These are phyloP conservation scores for Troglohyphantes excavatus DNA, from an alignment of 2,888 invertebrate species.

Conservation along the genomic window DNA sequence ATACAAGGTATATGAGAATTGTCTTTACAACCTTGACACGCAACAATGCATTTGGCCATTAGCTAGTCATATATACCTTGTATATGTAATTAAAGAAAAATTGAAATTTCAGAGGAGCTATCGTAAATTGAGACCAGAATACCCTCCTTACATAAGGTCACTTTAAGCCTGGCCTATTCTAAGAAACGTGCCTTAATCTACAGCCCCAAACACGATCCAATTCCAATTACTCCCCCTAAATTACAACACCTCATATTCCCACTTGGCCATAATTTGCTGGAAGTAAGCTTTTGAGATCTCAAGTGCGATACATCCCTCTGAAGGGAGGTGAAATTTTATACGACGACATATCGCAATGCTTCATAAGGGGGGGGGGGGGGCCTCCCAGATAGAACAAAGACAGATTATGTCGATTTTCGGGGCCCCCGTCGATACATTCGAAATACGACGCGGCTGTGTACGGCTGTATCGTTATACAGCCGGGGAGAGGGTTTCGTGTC, in stretches of 20 bases:
- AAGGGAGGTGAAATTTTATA: slow-evolving; percentile 25
- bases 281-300: neutral
- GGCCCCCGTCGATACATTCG: slow-evolving; percentile 52
- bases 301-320: neutral
- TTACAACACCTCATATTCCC: slow-evolving; percentile 17
- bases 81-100: too few relatives aligned
- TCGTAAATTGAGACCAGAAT: too few relatives aligned
- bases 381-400: neutral
- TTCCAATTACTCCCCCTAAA: slow-evolving; percentile 33
- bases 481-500: slow-evolving; percentile 47
- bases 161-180: neutral
- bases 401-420: neutral
- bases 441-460: slow-evolving; percentile 74
- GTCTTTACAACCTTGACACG: too few relatives aligned
- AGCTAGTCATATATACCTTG: too few relatives aligned
- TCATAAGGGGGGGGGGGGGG: neutral
- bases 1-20: too few relatives aligned
- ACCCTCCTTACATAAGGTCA: too few relatives aligned
- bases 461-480: slow-evolving; percentile 58
- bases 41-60: too few relatives aligned
- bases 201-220: neutral
- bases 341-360: slow-evolving; percentile 36
- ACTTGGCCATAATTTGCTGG: slow-evolving; percentile 28
- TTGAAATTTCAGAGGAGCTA: too few relatives aligned
- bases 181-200: neutral